These are phyloP conservation scores for Sebastes trivittatus DNA, from an alignment of 2,797 vertebrate genomes.

Conservation along the genomic window DNA sequence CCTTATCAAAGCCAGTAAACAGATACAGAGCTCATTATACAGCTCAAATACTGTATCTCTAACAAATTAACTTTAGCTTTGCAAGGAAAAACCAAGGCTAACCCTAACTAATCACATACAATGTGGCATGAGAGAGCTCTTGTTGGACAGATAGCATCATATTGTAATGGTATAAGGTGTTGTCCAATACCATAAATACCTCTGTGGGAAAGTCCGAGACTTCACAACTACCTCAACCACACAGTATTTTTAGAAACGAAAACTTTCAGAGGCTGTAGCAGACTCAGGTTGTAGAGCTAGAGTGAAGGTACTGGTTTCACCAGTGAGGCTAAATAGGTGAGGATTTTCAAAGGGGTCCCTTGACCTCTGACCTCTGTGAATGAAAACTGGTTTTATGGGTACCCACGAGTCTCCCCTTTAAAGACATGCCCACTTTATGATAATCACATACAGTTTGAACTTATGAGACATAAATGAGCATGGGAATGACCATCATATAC, in stretches of 20 bases:
- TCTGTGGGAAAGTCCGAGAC: background rate
- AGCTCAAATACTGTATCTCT: background rate
- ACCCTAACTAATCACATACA: background rate
- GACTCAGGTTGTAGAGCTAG: too few relatives aligned
- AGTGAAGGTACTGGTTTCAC: too few relatives aligned
- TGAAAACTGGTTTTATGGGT: background rate
- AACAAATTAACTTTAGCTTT: background rate
- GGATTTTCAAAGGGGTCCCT: too few relatives aligned
- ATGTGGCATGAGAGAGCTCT: background rate
- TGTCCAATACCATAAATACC: background rate
- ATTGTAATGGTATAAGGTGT: background rate
- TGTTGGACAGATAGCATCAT: background rate
- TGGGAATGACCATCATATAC: too few relatives aligned
- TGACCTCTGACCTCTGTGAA: background rate
- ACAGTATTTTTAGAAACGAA: background rate
- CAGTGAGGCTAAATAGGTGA: too few relatives aligned
- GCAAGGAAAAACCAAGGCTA: background rate
- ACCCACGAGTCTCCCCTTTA: background rate
- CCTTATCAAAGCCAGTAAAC: slow-evolving; percentile 18
- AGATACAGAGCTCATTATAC: slow-evolving; percentile 8
- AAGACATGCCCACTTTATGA: background rate
- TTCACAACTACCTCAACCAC: background rate
- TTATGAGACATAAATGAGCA: too few relatives aligned
- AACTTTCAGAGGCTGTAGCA: background rate
- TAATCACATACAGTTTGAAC: background rate